Conservation (phyloP, 2,888 invertebrate genomes). For the Metellina segmentata region DNA sequence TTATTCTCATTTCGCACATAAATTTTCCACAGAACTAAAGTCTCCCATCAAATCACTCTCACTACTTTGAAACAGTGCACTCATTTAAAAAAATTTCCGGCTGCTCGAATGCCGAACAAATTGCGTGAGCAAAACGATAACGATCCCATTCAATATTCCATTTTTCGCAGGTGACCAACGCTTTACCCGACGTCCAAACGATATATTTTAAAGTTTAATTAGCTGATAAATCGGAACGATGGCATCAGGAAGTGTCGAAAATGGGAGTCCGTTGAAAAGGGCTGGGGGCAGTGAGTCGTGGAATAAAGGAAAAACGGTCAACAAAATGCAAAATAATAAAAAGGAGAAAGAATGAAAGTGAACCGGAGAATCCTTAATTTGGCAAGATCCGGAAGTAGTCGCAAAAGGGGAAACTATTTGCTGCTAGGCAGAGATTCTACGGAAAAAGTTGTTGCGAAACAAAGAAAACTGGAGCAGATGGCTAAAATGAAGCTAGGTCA, state of each 20-base stretch:
- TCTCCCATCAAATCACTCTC: background rate
- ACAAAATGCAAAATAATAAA: slow-evolving; percentile 3
- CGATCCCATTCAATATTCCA: background rate
- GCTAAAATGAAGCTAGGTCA: slow-evolving; percentile 19
- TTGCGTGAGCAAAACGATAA: background rate
- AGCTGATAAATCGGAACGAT: slow-evolving; percentile 1
- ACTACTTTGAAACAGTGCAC: background rate
- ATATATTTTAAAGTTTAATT: background rate
- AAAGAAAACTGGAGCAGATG: slow-evolving; percentile 25
- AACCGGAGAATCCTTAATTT: slow-evolving; percentile 12
- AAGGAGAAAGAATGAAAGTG: background rate
- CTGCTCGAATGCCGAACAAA: background rate
- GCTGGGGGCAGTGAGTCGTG: slow-evolving; percentile 6
- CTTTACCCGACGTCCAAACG: background rate
- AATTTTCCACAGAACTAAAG: background rate
- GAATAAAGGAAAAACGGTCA: slow-evolving; percentile 11
- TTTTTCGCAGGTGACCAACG: no score
- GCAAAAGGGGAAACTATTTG: background rate
- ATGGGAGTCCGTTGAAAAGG: background rate
- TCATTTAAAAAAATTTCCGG: background rate
- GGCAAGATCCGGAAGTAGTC: slow-evolving; percentile 12
- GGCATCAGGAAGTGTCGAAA: background rate
- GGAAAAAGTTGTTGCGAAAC: slow-evolving; percentile 16
- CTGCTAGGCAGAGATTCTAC: background rate
- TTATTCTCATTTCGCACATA: background rate